phyloP scores from a whole-genome alignment of 2,888 invertebrate species.

The Pegoplata infirma region DNA sequence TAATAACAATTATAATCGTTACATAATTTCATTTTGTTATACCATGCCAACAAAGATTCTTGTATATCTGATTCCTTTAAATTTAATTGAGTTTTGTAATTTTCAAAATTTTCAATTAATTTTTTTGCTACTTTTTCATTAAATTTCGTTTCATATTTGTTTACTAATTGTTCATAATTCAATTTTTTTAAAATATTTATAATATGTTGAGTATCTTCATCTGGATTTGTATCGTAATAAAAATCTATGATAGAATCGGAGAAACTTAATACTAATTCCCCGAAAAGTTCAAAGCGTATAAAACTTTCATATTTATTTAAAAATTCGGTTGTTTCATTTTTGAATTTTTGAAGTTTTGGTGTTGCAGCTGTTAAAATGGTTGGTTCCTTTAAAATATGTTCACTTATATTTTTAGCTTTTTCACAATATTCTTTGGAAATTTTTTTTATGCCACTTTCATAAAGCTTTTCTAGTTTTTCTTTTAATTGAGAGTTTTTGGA shows the following conservation, averaged over 20 bases:
- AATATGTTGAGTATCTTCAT: neutral
- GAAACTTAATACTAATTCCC: neutral
- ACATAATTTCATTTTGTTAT: neutral
- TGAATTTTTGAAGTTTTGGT: neutral
- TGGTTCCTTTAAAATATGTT: slow-evolving; percentile 11
- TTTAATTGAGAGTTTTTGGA: too few species aligned
- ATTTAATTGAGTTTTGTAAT: neutral
- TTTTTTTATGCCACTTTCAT: neutral
- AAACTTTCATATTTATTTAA: neutral
- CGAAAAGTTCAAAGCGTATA: neutral
- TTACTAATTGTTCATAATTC: neutral
- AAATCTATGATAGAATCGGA: neutral
- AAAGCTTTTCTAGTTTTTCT: neutral
- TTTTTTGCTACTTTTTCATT: neutral
- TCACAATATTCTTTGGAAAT: neutral
- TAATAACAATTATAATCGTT: neutral
- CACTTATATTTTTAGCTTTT: neutral
- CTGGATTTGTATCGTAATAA: neutral
- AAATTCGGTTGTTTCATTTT: neutral
- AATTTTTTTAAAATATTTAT: slow-evolving; percentile 1
- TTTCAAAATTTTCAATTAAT: neutral
- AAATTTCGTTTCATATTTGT: neutral
- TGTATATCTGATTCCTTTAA: neutral
- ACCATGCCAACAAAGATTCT: neutral
- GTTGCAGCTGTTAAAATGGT: neutral